Conservation (phyloP, 2,113 vertebrate species). For the Oncorhynchus keta region DNA sequence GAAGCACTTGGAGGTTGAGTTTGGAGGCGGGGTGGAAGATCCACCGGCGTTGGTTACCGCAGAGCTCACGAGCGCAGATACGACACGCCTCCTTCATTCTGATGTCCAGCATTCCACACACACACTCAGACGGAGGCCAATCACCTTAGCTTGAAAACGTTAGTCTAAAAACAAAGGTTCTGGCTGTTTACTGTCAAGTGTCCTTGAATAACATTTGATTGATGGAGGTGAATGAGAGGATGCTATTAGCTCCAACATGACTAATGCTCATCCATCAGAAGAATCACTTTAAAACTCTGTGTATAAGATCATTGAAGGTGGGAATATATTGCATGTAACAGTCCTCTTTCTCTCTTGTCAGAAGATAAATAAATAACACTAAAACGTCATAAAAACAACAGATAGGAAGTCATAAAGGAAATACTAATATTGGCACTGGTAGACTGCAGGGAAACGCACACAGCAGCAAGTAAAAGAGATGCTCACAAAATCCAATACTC, state of each 20-base stretch:
- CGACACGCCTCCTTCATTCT: slow-evolving; percentile 91
- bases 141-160: too few relatives aligned
- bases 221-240: too few relatives aligned
- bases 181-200: too few relatives aligned
- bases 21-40: slow-evolving; percentile 91
- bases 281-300: neutral
- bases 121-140: neutral
- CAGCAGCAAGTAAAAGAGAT: neutral
- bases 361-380: neutral
- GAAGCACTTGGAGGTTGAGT: slow-evolving; percentile 90
- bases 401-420: neutral
- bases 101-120: slow-evolving; percentile 63
- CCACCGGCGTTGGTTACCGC: slow-evolving; percentile 93
- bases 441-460: neutral
- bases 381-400: neutral
- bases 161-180: too few relatives aligned
- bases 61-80: slow-evolving; percentile 92
- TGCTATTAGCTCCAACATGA: too few relatives aligned
- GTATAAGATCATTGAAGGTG: too few relatives aligned
- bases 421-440: neutral
- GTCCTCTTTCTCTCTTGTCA: neutral
- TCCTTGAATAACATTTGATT: too few relatives aligned
- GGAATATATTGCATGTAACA: neutral
- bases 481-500: neutral
- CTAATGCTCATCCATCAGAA: too few relatives aligned